Evolutionary conservation across 2,113 vertebrate genomes (phyloP).

Genomic region (Chiloscyllium plagiosum): DNA sequence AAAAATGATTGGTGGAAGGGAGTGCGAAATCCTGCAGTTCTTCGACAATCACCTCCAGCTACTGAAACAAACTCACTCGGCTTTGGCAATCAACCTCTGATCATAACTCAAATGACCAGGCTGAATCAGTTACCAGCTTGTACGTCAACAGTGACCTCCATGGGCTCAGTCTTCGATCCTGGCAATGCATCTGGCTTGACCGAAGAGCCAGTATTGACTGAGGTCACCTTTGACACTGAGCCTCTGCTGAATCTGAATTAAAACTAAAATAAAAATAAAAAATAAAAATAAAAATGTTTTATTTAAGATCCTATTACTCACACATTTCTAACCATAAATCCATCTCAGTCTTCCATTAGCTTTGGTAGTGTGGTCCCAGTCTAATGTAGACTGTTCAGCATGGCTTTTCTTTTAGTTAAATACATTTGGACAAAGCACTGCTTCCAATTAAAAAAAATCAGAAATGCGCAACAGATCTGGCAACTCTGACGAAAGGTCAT

Average conservation of each 20-base stretch:
- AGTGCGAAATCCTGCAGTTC: neutral
- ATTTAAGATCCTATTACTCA: neutral
- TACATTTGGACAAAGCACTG: neutral
- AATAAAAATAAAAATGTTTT: too few relatives aligned
- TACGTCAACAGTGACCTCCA: neutral
- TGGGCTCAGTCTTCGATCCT: neutral
- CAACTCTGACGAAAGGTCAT: too few relatives aligned
- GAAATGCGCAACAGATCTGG: too few relatives aligned
- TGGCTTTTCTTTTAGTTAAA: neutral
- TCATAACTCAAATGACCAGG: neutral
- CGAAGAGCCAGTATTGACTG: neutral
- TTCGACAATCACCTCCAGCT: neutral
- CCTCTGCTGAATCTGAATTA: neutral
- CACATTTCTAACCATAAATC: neutral
- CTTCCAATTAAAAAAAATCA: too few relatives aligned
- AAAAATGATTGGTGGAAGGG: neutral
- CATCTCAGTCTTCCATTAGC: neutral
- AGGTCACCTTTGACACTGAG: neutral
- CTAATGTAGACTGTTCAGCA: neutral
- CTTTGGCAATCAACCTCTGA: neutral
- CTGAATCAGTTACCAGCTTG: neutral
- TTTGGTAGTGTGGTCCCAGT: too few relatives aligned
- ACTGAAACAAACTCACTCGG: neutral
- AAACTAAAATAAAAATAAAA: neutral
- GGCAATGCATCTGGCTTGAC: neutral